These are phyloP conservation scores for Tuberolachnus salignus DNA, from an alignment of 2,888 invertebrate species.

Conservation along the genomic window DNA sequence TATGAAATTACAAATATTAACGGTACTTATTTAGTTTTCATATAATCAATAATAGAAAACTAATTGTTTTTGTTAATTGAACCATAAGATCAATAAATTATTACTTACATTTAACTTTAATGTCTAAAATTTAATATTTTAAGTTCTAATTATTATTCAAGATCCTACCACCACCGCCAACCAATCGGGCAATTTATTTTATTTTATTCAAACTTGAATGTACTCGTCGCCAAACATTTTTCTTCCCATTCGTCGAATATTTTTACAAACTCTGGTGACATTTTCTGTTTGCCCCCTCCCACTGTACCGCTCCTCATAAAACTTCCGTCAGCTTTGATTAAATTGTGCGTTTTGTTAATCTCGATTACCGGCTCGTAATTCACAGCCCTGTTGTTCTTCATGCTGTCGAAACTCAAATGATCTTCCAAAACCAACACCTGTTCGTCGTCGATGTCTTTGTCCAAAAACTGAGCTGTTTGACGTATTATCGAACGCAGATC, in stretches of 20 bases:
- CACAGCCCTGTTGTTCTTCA: slow-evolving; percentile 69
- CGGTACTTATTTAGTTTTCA: too few species aligned
- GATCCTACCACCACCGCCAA: too few species aligned
- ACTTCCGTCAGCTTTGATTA: slow-evolving; percentile 61
- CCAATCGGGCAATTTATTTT: too few species aligned
- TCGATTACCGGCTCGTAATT: slow-evolving; percentile 65
- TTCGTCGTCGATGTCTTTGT: slow-evolving; percentile 61
- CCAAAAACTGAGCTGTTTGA: slow-evolving; percentile 63
- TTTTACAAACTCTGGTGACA: slow-evolving; percentile 62
- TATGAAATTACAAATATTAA: too few species aligned
- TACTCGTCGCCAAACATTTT: slow-evolving; percentile 61
- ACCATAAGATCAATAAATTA: too few species aligned
- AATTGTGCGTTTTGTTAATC: slow-evolving; percentile 60
- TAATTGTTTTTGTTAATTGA: too few species aligned
- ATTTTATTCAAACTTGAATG: slow-evolving; percentile 58
- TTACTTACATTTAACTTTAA: too few species aligned
- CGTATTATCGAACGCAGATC: slow-evolving; percentile 64
- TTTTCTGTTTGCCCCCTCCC: slow-evolving; percentile 63
- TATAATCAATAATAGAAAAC: too few species aligned
- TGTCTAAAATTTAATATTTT: too few species aligned
- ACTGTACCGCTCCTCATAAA: slow-evolving; percentile 63
- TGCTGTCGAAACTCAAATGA: slow-evolving; percentile 66
- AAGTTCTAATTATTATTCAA: too few species aligned
- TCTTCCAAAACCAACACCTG: slow-evolving; percentile 62
- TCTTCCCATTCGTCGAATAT: slow-evolving; percentile 65